Percentiles rank a stretch among this genome's conserved stretches.
Evolutionary conservation across 2,888 invertebrate genomes (phyloP).

Genomic region (Acrobasis repandana): DNA sequence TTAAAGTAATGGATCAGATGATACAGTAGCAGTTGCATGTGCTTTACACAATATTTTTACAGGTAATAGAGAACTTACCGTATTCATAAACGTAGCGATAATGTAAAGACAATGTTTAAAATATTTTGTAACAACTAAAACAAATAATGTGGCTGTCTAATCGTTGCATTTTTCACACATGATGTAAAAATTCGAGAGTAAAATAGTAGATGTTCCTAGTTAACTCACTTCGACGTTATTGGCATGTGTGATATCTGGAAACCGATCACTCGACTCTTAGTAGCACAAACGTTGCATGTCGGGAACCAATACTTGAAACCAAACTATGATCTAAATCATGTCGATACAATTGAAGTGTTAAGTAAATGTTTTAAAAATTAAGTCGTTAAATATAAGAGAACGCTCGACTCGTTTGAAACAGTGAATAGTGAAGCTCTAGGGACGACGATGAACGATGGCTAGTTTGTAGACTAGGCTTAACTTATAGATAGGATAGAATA

Average conservation of each 20-base stretch:
- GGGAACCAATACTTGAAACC: constrained; percentile 70
- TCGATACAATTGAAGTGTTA: constrained; percentile 73
- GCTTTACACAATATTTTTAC: constrained; percentile 80
- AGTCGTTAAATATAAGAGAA: constrained; percentile 76
- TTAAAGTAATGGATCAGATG: constrained; percentile 60
- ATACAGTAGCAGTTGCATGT: constrained; percentile 72
- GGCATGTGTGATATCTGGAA: constrained; percentile 62
- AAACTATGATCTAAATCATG: constrained; percentile 70
- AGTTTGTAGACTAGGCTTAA: constrained; percentile 73
- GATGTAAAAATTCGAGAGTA: constrained; percentile 59
- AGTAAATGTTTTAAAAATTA: constrained; percentile 78
- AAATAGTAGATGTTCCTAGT: constrained; percentile 74
- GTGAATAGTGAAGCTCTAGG: constrained; percentile 64
- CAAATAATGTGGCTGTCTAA: constrained; percentile 73
- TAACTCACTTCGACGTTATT: constrained; percentile 62
- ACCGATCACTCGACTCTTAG: constrained; percentile 41
- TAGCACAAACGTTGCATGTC: constrained; percentile 66
- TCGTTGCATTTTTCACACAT: constrained; percentile 77
- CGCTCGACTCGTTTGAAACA: constrained; percentile 61
- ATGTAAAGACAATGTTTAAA: constrained; percentile 69
- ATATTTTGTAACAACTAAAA: constrained; percentile 71
- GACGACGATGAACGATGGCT: constrained; percentile 66
- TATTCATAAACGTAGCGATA: constrained; percentile 76
- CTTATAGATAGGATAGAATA: constrained; percentile 79
- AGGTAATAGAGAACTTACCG: constrained; percentile 77